These are phyloP conservation scores for Olivierus martensii DNA, from an alignment of 1,140 invertebrate species.

Conservation along the genomic window DNA sequence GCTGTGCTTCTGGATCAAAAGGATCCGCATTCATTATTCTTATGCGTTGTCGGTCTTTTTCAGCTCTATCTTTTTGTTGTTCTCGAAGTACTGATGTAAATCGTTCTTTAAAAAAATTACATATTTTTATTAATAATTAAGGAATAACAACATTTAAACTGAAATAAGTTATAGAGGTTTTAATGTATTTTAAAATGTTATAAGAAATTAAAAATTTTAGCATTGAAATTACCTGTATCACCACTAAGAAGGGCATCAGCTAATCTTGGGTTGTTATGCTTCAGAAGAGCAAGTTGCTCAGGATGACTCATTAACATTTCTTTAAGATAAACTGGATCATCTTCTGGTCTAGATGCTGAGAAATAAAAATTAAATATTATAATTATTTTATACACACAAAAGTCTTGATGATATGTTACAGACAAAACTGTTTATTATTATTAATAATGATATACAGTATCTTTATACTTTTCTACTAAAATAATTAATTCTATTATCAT, in stretches of 20 bases:
- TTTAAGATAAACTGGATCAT: slow-evolving; percentile 75
- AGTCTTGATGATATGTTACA: no score
- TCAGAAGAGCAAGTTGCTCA: slow-evolving; percentile 73
- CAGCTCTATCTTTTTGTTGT: slow-evolving; percentile 55
- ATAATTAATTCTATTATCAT: no score
- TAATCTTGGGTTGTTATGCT: slow-evolving; percentile 83
- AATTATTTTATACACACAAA: no score
- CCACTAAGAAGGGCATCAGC: slow-evolving; percentile 79
- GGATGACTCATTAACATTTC: slow-evolving; percentile 86
- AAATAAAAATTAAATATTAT: neutral
- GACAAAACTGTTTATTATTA: no score
- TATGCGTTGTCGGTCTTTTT: slow-evolving; percentile 63
- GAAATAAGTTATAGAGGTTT: no score
- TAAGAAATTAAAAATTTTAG: no score
- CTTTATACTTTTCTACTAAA: no score
- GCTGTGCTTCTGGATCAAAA: slow-evolving; percentile 87
- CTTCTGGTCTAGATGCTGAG: slow-evolving; percentile 22
- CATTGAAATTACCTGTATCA: slow-evolving; percentile 42
- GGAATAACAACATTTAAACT: neutral
- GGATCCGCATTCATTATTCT: slow-evolving; percentile 85
- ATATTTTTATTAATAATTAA: neutral
- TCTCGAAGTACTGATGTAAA: slow-evolving; percentile 69
- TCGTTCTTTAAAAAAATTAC: slow-evolving; percentile 40
- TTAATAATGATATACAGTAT: no score
- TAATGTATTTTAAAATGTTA: no score